These are phyloP conservation scores for Neodiprion pinetum DNA, from an alignment of 1,140 invertebrate genomes.

Conservation along the genomic window DNA sequence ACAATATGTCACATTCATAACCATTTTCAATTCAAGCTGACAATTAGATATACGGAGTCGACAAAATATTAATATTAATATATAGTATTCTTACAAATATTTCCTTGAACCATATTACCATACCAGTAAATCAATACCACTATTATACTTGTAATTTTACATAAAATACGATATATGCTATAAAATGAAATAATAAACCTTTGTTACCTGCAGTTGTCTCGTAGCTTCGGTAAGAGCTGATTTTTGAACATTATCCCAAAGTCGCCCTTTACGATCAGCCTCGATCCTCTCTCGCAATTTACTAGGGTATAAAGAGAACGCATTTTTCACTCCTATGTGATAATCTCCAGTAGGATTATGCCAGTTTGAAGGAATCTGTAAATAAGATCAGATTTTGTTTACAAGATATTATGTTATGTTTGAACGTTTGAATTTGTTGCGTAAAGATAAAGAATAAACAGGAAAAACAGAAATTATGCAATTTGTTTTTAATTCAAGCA, in stretches of 20 bases:
- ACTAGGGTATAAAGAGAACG: constrained; percentile 86
- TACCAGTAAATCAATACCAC: constrained; percentile 12
- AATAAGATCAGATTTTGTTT: constrained; percentile 1
- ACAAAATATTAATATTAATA: too few relatives aligned
- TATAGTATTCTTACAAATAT: too few relatives aligned
- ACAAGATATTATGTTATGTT: too few relatives aligned
- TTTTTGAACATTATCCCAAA: constrained; percentile 88
- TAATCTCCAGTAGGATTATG: constrained; percentile 83
- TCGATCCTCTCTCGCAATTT: constrained; percentile 84
- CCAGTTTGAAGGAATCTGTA: constrained; percentile 84
- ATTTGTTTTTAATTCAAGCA: background rate
- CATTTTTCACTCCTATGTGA: constrained; percentile 86
- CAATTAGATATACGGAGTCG: too few relatives aligned
- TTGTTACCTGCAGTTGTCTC: constrained; percentile 69
- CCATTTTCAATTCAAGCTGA: too few relatives aligned
- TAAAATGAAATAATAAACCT: constrained; percentile 26
- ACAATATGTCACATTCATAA: too few relatives aligned
- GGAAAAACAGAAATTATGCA: background rate
- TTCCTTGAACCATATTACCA: too few relatives aligned
- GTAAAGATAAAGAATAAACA: background rate
- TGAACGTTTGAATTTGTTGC: too few relatives aligned
- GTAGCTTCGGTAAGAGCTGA: constrained; percentile 77
- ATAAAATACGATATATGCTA: constrained; percentile 16
- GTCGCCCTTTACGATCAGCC: constrained; percentile 81
- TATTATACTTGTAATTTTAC: constrained; percentile 15